phyloP scores from a whole-genome alignment of 1,140 invertebrate species.

The Heliothis virescens region DNA sequence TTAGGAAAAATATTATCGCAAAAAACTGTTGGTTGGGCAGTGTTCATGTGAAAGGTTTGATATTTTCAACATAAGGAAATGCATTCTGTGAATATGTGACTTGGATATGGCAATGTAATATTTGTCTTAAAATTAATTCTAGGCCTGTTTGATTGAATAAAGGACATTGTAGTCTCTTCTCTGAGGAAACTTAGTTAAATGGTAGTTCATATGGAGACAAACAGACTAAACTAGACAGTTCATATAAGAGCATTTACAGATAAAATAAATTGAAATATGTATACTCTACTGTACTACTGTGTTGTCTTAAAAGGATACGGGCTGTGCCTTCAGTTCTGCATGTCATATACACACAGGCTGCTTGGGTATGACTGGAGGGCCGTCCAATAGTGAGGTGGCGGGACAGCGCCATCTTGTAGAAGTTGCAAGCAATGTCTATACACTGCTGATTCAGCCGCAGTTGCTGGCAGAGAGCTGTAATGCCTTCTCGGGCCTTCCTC shows the following conservation, averaged over 20 bases:
- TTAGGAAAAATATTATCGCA: constrained; percentile 52
- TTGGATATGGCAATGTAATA: neutral
- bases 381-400: constrained; percentile 96
- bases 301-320: constrained; percentile 91
- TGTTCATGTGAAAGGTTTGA: too few species aligned
- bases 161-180: too few species aligned
- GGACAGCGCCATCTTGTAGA: constrained; percentile 98
- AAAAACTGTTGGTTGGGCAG: neutral
- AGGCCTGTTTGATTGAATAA: too few species aligned
- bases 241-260: too few species aligned
- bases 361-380: constrained; percentile 96
- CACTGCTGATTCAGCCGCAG: constrained; percentile 95
- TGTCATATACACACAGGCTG: constrained; percentile 99
- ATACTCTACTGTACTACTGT: too few species aligned
- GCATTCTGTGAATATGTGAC: too few species aligned
- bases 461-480: constrained; percentile 92
- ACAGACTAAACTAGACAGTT: too few species aligned
- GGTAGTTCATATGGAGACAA: too few species aligned
- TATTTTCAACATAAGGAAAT: too few species aligned
- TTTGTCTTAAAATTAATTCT: neutral
- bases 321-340: constrained; percentile 97
- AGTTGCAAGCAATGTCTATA: constrained; percentile 97
- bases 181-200: too few species aligned
- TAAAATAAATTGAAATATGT: too few species aligned
- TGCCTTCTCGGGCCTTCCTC: constrained; percentile 94